phyloP scores from a whole-genome alignment of 2,888 invertebrate species.

The Eretmocerus hayati region DNA sequence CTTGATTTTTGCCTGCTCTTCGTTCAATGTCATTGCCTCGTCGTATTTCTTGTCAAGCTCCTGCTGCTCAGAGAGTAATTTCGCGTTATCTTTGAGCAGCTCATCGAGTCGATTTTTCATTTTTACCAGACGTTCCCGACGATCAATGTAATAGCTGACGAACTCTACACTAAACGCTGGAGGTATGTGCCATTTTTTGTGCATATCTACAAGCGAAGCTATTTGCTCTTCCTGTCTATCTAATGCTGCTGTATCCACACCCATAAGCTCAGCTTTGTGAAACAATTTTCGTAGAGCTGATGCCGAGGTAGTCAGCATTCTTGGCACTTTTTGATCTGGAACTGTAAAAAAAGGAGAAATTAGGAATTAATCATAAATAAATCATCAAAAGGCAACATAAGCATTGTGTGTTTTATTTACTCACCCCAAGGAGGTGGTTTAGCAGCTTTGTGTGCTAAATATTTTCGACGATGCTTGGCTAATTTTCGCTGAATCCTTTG shows the following conservation, averaged over 20 bases:
- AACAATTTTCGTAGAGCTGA: slow-evolving; percentile 77
- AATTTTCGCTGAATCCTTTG: slow-evolving; percentile 72
- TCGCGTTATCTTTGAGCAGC: slow-evolving; percentile 66
- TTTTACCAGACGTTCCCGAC: slow-evolving; percentile 73
- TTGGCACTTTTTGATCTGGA: slow-evolving; percentile 90
- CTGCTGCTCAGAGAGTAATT: slow-evolving; percentile 71
- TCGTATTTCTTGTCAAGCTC: slow-evolving; percentile 70
- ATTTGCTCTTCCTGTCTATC: slow-evolving; percentile 79
- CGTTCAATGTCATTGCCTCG: slow-evolving; percentile 61
- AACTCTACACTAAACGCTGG: slow-evolving; percentile 93
- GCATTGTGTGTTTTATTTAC: neutral
- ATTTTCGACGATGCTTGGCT: slow-evolving; percentile 79
- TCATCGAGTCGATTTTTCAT: slow-evolving; percentile 72
- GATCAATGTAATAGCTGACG: slow-evolving; percentile 86
- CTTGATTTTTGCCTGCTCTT: slow-evolving; percentile 58
- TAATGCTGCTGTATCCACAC: slow-evolving; percentile 72
- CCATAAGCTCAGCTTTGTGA: slow-evolving; percentile 84
- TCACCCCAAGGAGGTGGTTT: slow-evolving; percentile 81
- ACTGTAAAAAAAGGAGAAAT: slow-evolving; percentile 58
- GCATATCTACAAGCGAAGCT: slow-evolving; percentile 74
- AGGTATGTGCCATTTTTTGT: slow-evolving; percentile 90
- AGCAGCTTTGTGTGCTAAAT: slow-evolving; percentile 64
- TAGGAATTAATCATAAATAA: neutral
- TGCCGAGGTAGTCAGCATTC: slow-evolving; percentile 82
- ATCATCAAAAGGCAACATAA: neutral